phyloP scores from a whole-genome alignment of 1,140 invertebrate species.

The Cepaea nemoralis region DNA sequence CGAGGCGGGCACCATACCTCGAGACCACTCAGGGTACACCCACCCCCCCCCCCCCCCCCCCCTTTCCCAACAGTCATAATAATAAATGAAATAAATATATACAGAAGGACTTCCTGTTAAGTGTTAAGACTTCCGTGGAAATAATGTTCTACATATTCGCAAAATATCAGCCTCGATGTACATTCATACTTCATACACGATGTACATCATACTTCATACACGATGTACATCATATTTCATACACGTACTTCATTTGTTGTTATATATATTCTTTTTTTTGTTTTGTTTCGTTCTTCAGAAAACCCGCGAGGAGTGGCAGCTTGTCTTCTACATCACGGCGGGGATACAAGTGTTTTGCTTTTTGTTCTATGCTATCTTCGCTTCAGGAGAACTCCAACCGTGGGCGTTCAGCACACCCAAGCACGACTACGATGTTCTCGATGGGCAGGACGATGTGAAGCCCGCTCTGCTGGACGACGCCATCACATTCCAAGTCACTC shows the following conservation, averaged over 20 bases:
- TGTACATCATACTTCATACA: neutral
- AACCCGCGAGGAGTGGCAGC: slow-evolving; percentile 28
- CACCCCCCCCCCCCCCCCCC: too few species aligned
- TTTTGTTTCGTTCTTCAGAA: slow-evolving; percentile 22
- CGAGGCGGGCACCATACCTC: too few species aligned
- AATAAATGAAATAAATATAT: too few species aligned
- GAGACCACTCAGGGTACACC: too few species aligned
- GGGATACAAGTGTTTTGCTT: slow-evolving; percentile 38
- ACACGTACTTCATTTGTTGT: neutral
- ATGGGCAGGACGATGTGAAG: neutral
- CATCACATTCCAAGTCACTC: neutral
- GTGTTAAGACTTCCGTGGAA: too few species aligned
- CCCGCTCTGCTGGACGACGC: neutral
- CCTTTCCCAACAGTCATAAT: too few species aligned
- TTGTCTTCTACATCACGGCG: slow-evolving; percentile 34
- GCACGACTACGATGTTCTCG: neutral
- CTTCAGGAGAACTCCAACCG: slow-evolving; percentile 32
- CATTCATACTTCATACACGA: neutral
- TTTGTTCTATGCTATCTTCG: slow-evolving; percentile 41
- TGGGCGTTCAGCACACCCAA: slow-evolving; percentile 23
- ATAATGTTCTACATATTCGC: too few species aligned
- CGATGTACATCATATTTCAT: neutral
- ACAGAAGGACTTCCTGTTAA: neutral
- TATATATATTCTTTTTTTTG: neutral
- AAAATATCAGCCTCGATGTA: neutral